Conservation (phyloP, 2,113 vertebrate genomes). For the Dasypus novemcinctus region DNA sequence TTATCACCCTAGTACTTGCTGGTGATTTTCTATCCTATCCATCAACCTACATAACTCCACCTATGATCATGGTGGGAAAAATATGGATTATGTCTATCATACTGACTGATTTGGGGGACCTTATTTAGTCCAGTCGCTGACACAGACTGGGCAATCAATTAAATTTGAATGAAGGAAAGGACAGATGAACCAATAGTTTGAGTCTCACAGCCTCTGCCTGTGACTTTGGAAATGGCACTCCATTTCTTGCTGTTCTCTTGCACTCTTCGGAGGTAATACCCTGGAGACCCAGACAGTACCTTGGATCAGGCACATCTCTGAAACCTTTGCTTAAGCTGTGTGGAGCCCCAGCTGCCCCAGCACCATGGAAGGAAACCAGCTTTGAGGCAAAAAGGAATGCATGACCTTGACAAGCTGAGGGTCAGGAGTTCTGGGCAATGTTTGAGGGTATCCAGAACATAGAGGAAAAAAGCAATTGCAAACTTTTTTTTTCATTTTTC, state of each 20-base stretch:
- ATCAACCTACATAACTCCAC: background rate
- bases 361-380: background rate
- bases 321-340: background rate
- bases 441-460: too few species aligned
- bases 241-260: background rate
- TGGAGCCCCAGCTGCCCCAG: accelerated
- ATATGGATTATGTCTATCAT: background rate
- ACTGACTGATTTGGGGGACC: background rate
- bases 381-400: background rate
- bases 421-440: background rate
- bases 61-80: background rate
- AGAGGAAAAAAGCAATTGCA: too few species aligned
- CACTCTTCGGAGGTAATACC: background rate
- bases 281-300: too few species aligned
- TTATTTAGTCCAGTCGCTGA: too few species aligned
- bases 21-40: background rate
- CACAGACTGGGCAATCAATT: background rate
- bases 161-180: background rate
- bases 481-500: background rate
- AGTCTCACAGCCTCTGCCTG: background rate
- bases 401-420: too few species aligned
- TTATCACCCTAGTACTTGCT: background rate
- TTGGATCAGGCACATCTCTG: background rate
- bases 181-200: background rate
- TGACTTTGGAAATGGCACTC: background rate